Evolutionary conservation across 1,140 invertebrate genomes (phyloP), one percentile per base, ranked within the genome.

Genomic region (Bicyclus anynana): DNA sequence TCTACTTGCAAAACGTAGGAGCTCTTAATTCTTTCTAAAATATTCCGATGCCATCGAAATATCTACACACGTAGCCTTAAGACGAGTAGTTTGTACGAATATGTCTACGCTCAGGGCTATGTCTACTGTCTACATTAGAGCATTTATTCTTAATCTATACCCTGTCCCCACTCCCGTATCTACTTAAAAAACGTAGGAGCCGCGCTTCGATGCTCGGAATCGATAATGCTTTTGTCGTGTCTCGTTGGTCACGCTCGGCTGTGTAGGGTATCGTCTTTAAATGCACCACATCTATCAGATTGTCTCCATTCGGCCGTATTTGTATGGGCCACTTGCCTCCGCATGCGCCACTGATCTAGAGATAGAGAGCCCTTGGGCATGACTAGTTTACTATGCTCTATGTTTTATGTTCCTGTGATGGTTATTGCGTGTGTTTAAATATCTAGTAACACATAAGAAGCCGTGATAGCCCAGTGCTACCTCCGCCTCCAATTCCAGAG

Each of bases 211-310:
- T 70, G 64, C 59, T 55, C 57, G 63, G 66, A 71, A 77, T 70
- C 72, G 71, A 77, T 81, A 81, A 62, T 63, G 66, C 57, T 71
- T 56, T 58, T 57, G 67, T 72, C 69, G 69, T 74, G 74, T 69
- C 69, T 67, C 71, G 57, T 52, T 61, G 67, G 74, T 77, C 74
- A 77, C 72, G 71, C 66, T 65, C 56, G 50, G 53, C 56, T 62
- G 58, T 65, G 48, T 61, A 50, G 50, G 49, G 59, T 62, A 50
- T 61, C 61, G 57, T 63, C 64, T 66, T 51, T 52, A 58, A 64
- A 64, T 59, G 56, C 58, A 55, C 47, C 55, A 56, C 58, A 57
- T 66, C 56, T 38, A 56, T 46, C 58, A 54, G 58, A 60, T 60
- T 44, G 58, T 60, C 58, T 60, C 48, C 46, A 42, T 54, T 54